A percentile compares a stretch with the other conserved stretches of the same genome.
These are phyloP conservation scores for Heterochromis multidens DNA, from an alignment of 2,113 vertebrate genomes.

Conservation along the genomic window DNA sequence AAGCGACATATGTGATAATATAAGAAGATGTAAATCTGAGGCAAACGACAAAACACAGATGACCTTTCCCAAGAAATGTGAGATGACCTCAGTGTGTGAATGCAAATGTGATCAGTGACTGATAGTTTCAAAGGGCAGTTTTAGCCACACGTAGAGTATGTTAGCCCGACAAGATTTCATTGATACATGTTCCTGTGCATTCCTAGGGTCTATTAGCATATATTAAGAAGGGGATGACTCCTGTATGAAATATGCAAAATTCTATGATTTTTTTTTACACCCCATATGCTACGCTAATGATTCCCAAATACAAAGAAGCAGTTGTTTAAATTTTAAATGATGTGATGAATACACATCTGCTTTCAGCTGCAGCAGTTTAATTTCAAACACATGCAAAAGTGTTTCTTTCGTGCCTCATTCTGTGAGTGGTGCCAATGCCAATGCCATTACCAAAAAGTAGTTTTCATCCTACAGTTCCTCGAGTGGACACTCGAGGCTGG, in stretches of 20 bases:
- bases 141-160: neutral
- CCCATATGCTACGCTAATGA: neutral
- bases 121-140: conserved; percentile 9
- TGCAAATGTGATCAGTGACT: conserved; percentile 24
- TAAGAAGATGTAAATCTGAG: conserved; percentile 27
- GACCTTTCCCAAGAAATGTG: conserved; percentile 33
- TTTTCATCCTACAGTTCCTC: neutral
- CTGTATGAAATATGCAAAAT: neutral
- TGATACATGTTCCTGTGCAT: neutral
- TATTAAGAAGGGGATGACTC: neutral
- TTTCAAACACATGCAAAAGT: neutral
- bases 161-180: neutral
- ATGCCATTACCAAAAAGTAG: neutral
- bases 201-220: neutral
- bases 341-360: neutral
- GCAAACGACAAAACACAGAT: conserved; percentile 13
- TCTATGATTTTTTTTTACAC: neutral
- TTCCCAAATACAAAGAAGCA: neutral
- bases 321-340: neutral
- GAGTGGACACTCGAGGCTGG: neutral
- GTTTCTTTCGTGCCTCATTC: neutral
- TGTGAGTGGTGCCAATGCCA: neutral
- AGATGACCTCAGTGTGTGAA: conserved; percentile 29
- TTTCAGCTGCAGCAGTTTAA: neutral
- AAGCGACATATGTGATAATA: conserved; percentile 10